Conservation (phyloP, 2,888 invertebrate genomes). For the Dromius quadrimaculatus region DNA sequence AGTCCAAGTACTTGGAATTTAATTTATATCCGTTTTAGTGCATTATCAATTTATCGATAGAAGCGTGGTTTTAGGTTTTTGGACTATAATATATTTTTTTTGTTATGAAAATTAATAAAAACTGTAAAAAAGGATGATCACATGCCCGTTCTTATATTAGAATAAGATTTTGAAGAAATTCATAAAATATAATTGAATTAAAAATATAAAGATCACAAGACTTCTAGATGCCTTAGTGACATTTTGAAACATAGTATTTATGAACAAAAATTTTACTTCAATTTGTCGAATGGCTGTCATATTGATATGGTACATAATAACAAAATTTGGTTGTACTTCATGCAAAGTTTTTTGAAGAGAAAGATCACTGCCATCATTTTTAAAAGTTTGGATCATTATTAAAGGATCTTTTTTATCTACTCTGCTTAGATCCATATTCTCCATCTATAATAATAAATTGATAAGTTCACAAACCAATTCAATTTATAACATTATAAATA, state of each 20-base stretch:
- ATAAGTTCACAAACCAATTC: slow-evolving; percentile 6
- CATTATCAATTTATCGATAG: too few species aligned
- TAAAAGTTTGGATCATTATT: slow-evolving; percentile 83
- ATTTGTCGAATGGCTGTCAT: slow-evolving; percentile 89
- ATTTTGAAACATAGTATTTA: slow-evolving; percentile 16
- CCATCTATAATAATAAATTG: slow-evolving; percentile 68
- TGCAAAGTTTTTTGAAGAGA: slow-evolving; percentile 79
- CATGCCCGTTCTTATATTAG: too few species aligned
- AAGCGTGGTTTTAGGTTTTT: too few species aligned
- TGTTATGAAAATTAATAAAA: too few species aligned
- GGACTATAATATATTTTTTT: too few species aligned
- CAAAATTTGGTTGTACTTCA: slow-evolving; percentile 80
- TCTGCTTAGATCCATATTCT: slow-evolving; percentile 76
- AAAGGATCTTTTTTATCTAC: slow-evolving; percentile 74
- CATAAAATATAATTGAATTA: slow-evolving; percentile 1
- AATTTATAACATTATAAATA: slow-evolving; percentile 37
- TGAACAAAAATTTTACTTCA: slow-evolving; percentile 71
- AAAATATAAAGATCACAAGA: too few species aligned
- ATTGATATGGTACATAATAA: slow-evolving; percentile 92
- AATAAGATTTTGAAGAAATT: too few species aligned
- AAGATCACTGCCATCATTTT: slow-evolving; percentile 78
- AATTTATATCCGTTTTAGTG: too few species aligned
- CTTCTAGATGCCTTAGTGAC: too few species aligned
- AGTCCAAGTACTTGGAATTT: too few species aligned
- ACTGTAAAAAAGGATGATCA: too few species aligned